phyloP scores from a whole-genome alignment of 2,797 vertebrate genomes.

The Ficedula albicollis region DNA sequence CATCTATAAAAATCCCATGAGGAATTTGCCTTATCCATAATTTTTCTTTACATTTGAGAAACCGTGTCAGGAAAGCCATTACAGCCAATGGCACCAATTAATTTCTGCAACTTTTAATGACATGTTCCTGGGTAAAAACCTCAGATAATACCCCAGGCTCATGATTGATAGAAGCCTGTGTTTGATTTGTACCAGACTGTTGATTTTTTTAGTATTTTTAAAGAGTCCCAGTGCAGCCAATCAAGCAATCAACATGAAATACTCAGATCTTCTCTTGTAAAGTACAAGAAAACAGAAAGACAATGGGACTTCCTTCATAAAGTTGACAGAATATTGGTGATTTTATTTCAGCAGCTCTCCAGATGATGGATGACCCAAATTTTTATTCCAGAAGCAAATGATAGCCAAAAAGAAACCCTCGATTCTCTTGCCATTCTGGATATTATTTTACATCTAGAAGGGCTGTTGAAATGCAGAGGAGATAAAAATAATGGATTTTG shows the following conservation, averaged over 20 bases:
- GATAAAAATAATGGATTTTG: slow-evolving; percentile 40
- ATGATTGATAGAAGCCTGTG: slow-evolving; percentile 76
- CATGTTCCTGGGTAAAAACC: slow-evolving; percentile 82
- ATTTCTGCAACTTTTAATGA: slow-evolving; percentile 87
- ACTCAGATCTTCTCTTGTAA: slow-evolving; percentile 78
- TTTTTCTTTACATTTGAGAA: slow-evolving; percentile 84
- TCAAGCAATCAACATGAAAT: slow-evolving; percentile 86
- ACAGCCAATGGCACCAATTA: slow-evolving; percentile 84
- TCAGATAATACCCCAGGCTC: slow-evolving; percentile 75
- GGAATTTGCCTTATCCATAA: slow-evolving; percentile 82
- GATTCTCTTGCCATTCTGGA: slow-evolving; percentile 10
- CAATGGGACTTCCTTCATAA: slow-evolving; percentile 63
- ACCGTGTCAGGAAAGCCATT: slow-evolving; percentile 81
- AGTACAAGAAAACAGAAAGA: slow-evolving; percentile 77
- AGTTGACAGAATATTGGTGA: slow-evolving; percentile 67
- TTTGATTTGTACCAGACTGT: slow-evolving; percentile 83
- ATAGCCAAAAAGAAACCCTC: slow-evolving; percentile 66
- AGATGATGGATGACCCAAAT: slow-evolving; percentile 74
- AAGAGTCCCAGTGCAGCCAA: slow-evolving; percentile 86
- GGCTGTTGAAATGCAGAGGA: slow-evolving; percentile 37
- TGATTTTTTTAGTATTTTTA: slow-evolving; percentile 83
- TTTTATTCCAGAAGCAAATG: slow-evolving; percentile 77
- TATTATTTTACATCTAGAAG: slow-evolving; percentile 29
- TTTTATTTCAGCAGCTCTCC: slow-evolving; percentile 76
- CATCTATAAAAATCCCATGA: slow-evolving; percentile 80